Conservation (phyloP, 2,113 vertebrate genomes). For the Tympanuchus pallidicinctus region DNA sequence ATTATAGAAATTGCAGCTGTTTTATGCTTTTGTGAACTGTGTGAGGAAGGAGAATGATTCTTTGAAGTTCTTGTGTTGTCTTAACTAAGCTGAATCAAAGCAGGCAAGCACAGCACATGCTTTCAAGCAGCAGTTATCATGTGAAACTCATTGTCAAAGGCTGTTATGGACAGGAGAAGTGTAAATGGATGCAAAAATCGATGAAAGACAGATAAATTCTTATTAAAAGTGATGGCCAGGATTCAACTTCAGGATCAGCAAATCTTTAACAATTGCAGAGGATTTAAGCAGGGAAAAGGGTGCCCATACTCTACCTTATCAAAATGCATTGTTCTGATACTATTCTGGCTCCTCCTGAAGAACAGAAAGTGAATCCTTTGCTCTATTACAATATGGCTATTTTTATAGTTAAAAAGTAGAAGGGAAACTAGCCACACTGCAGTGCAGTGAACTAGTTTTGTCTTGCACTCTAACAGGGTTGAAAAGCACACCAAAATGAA, state of each 20-base stretch:
- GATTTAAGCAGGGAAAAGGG: background rate
- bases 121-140: constrained; percentile 6
- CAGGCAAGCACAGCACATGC: background rate
- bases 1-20: background rate
- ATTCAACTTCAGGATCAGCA: constrained; percentile 24
- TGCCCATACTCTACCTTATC: background rate
- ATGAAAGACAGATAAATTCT: constrained; percentile 51
- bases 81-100: constrained; percentile 27
- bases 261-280: constrained; percentile 31
- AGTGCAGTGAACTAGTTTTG: background rate
- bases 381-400: background rate
- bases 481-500: background rate
- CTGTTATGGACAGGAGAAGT: constrained; percentile 53
- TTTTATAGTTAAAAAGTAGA: constrained; percentile 38
- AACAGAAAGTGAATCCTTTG: background rate
- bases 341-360: background rate
- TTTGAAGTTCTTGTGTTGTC: background rate
- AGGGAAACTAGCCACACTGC: background rate
- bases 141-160: constrained; percentile 41
- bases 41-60: background rate
- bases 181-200: constrained; percentile 62
- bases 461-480: background rate
- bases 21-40: background rate
- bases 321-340: background rate
- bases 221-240: constrained; percentile 58